These are phyloP conservation scores for Leptopterna dolabrata DNA, from an alignment of 2,888 invertebrate genomes.

Conservation along the genomic window DNA sequence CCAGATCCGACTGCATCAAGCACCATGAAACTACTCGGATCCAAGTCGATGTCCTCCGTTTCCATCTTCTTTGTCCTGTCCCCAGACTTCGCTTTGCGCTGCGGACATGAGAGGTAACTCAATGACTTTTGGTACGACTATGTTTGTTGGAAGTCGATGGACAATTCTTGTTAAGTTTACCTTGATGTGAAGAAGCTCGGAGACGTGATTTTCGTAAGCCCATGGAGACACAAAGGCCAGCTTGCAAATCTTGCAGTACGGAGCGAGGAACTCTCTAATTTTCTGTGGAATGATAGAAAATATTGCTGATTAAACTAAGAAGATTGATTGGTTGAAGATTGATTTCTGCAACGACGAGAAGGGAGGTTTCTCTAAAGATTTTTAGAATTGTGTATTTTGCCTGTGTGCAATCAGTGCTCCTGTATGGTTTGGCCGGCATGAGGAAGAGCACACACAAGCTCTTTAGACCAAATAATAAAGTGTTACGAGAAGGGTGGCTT, in stretches of 20 bases:
- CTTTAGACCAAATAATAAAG: too few relatives aligned
- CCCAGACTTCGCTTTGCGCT: conserved; percentile 1
- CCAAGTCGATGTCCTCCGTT: conserved; percentile 72
- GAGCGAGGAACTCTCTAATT: conserved; percentile 87
- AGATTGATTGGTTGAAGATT: too few relatives aligned
- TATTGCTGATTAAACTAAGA: too few relatives aligned
- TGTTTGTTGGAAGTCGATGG: background rate
- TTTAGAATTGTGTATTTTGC: too few relatives aligned
- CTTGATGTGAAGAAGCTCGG: conserved; percentile 84
- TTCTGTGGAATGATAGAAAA: conserved; percentile 69
- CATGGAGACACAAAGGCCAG: conserved; percentile 85
- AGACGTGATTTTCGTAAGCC: conserved; percentile 86
- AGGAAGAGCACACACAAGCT: too few relatives aligned
- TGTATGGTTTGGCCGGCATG: too few relatives aligned
- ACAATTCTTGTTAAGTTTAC: conserved; percentile 67
- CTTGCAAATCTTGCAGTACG: conserved; percentile 82
- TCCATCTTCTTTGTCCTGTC: conserved; percentile 48
- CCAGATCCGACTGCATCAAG: conserved; percentile 90
- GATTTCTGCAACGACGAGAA: too few relatives aligned
- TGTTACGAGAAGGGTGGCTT: too few relatives aligned
- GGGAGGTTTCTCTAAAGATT: too few relatives aligned
- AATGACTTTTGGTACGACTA: background rate
- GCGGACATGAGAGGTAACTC: background rate
- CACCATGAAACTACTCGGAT: conserved; percentile 87
- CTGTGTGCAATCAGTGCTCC: too few relatives aligned